Conservation (phyloP, 2,888 invertebrate species). For the Papilio protenor region DNA sequence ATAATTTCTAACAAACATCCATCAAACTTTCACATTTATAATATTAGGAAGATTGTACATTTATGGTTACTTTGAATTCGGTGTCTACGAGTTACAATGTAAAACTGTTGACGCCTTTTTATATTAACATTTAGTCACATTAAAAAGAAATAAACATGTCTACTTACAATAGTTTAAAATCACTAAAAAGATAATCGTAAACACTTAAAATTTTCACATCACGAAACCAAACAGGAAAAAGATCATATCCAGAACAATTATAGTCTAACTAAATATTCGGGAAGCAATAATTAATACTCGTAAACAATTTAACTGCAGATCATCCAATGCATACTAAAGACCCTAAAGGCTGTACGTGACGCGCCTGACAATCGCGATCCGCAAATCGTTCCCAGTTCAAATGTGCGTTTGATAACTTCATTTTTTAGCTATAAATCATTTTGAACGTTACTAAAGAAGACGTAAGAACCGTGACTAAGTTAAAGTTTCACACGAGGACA, state of each 20-base stretch:
- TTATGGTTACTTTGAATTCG: too few species aligned
- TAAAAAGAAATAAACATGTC: neutral
- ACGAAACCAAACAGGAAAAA: constrained; percentile 22
- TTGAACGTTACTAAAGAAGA: constrained; percentile 3
- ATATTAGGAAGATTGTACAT: too few species aligned
- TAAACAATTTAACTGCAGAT: constrained; percentile 41
- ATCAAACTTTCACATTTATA: too few species aligned
- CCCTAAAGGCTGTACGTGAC: constrained; percentile 61
- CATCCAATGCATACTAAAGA: constrained; percentile 45
- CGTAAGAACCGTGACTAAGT: neutral
- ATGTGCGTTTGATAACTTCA: constrained; percentile 33
- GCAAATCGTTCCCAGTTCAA: constrained; percentile 28
- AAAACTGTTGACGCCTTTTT: neutral
- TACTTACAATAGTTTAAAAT: neutral
- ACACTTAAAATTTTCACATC: constrained; percentile 3
- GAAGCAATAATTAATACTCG: constrained; percentile 33
- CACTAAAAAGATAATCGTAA: neutral
- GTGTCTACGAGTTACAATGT: too few species aligned
- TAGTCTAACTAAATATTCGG: constrained; percentile 14
- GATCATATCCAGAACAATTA: constrained; percentile 24
- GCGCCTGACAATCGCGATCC: constrained; percentile 50
- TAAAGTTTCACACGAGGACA: neutral
- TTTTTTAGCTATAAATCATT: constrained; percentile 19
- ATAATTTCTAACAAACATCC: too few species aligned
- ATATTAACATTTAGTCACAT: neutral